Percentiles rank a stretch among this genome's conserved stretches.
Evolutionary conservation across 2,888 invertebrate species (phyloP).

Genomic region (Erynnis tages): DNA sequence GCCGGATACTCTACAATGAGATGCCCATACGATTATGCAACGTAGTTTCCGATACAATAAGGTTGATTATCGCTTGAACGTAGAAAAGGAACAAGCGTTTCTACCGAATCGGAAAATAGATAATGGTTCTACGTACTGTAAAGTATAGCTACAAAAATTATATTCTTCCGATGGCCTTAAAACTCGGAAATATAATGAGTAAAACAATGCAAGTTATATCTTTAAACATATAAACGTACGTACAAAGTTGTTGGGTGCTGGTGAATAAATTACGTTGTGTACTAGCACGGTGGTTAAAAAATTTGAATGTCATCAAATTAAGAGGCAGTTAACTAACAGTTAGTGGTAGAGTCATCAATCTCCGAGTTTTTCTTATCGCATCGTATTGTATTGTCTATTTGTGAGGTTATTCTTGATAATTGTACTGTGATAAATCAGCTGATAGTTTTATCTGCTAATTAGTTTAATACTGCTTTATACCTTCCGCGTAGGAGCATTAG

Average conservation of each 20-base stretch:
- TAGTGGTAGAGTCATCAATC: too few relatives aligned
- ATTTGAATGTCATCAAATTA: background rate
- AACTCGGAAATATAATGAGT: slow-evolving; percentile 52
- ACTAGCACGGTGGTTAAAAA: background rate
- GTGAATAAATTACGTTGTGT: background rate
- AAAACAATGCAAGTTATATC: slow-evolving; percentile 42
- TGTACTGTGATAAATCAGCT: too few relatives aligned
- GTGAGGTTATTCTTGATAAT: too few relatives aligned
- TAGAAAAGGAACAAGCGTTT: slow-evolving; percentile 63
- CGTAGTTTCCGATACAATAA: slow-evolving; percentile 17
- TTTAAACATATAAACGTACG: background rate
- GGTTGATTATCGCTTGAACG: slow-evolving; percentile 28
- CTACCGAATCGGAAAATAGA: slow-evolving; percentile 70
- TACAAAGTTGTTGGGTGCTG: background rate
- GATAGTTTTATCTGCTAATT: too few relatives aligned
- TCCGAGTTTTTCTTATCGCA: too few relatives aligned
- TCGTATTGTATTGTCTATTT: too few relatives aligned
- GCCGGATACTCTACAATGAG: slow-evolving; percentile 40
- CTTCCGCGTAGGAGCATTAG: too few relatives aligned
- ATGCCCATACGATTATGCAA: slow-evolving; percentile 23
- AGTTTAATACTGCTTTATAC: too few relatives aligned
- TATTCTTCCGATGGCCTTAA: slow-evolving; percentile 69
- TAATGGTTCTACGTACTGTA: slow-evolving; percentile 55
- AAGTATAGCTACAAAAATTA: slow-evolving; percentile 65
- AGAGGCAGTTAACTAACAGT: too few relatives aligned